phyloP scores from a whole-genome alignment of 2,113 vertebrate species.

The Coturnix japonica region DNA sequence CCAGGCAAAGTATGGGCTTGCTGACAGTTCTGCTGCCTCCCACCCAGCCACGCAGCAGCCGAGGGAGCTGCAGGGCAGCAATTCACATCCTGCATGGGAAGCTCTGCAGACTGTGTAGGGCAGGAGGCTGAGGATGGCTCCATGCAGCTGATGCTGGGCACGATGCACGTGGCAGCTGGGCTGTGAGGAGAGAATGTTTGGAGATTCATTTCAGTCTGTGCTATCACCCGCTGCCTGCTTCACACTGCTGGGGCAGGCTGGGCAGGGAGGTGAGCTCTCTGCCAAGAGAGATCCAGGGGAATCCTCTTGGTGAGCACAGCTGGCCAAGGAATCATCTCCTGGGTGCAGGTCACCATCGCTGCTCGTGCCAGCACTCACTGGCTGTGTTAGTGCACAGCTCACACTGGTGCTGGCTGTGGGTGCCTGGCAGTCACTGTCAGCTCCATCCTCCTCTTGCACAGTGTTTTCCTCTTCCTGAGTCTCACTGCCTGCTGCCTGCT shows the following conservation, averaged over 20 bases:
- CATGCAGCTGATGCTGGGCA: not conserved
- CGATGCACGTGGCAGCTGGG: no score
- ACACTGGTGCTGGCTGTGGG: not conserved
- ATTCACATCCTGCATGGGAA: not conserved
- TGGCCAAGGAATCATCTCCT: not conserved
- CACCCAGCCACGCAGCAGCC: not conserved
- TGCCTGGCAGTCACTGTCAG: not conserved
- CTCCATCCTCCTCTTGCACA: rapidly evolving
- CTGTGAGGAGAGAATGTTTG: not conserved
- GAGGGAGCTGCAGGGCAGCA: not conserved
- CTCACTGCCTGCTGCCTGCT: not conserved
- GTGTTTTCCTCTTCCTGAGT: not conserved
- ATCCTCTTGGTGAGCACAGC: rapidly evolving
- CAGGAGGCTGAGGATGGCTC: not conserved
- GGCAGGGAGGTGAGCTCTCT: not conserved
- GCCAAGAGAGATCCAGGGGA: not conserved
- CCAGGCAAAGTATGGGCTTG: not conserved
- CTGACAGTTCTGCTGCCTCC: not conserved
- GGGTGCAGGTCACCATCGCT: not conserved
- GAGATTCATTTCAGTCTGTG: slow-evolving; percentile 4
- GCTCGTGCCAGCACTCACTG: not conserved
- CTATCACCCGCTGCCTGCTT: not conserved
- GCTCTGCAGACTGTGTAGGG: not conserved
- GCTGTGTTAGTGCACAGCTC: not conserved
- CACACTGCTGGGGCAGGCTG: not conserved